These are phyloP conservation scores for Caenorhabditis sp. DNA, from an alignment of 2,888 invertebrate genomes.

Conservation along the genomic window DNA sequence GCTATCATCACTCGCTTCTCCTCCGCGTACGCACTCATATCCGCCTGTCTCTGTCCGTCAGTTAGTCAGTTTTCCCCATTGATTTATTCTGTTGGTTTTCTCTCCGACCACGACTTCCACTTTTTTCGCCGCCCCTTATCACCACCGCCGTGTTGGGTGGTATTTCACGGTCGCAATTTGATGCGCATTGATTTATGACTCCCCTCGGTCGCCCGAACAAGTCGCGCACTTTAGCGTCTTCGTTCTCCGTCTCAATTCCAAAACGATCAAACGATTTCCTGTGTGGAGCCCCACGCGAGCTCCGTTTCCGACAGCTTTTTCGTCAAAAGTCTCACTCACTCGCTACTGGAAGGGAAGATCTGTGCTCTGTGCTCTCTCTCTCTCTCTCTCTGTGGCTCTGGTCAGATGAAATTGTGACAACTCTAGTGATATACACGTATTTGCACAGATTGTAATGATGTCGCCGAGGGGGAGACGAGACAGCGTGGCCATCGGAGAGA, in stretches of 20 bases:
- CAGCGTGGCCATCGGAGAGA: neutral
- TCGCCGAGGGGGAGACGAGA: slow-evolving; percentile 1
- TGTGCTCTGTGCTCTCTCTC: too few species aligned
- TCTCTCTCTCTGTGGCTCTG: slow-evolving; percentile 4
- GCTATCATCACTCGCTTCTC: too few species aligned
- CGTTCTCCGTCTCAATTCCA: neutral
- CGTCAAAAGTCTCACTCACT: neutral
- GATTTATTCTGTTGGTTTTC: slow-evolving; percentile 49
- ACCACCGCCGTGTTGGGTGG: slow-evolving; percentile 11
- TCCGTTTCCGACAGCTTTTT: slow-evolving; percentile 1
- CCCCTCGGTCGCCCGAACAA: neutral
- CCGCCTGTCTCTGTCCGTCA: neutral
- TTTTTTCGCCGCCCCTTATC: slow-evolving; percentile 11
- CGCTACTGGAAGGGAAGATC: too few species aligned
- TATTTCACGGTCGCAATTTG: slow-evolving; percentile 7
- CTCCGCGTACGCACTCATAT: neutral
- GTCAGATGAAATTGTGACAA: slow-evolving; percentile 49
- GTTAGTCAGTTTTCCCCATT: slow-evolving; percentile 16
- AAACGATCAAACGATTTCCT: too few species aligned
- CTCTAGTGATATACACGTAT: slow-evolving; percentile 51
- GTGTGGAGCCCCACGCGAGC: too few species aligned
- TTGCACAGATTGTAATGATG: slow-evolving; percentile 55
- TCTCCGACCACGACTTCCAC: slow-evolving; percentile 1
- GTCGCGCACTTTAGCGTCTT: neutral
- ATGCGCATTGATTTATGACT: slow-evolving; percentile 34